Conservation (phyloP, 37 sponge, comb jelly and placozoan genomes). For the Spongilla lacustris region DNA sequence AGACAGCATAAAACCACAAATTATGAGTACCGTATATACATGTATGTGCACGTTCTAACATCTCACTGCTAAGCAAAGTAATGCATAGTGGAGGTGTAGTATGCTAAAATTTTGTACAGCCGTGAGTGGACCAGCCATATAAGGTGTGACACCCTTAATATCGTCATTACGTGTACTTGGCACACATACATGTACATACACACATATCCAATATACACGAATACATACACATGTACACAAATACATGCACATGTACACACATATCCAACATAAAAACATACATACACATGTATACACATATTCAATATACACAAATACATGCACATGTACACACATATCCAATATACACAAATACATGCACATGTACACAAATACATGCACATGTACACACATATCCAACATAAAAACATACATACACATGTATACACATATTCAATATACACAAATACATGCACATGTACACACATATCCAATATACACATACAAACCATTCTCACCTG, state of each 20-base stretch:
- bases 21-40: neutral
- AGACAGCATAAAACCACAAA: no score
- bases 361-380: neutral
- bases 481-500: slow-evolving; percentile 35
- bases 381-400: neutral
- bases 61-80: no score
- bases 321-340: neutral
- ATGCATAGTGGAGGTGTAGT: no score
- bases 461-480: neutral
- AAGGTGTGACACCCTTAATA: no score
- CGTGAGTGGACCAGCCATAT: no score
- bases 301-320: neutral
- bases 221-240: neutral
- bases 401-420: neutral
- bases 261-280: no score
- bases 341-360: neutral
- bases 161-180: neutral
- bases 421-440: no score
- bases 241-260: neutral
- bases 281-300: no score
- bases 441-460: neutral
- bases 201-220: neutral
- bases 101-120: no score
- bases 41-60: no score
- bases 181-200: no score